Conservation (phyloP, 37 sponge, comb jelly and placozoan species). For the Cliona cf. orientalis region DNA sequence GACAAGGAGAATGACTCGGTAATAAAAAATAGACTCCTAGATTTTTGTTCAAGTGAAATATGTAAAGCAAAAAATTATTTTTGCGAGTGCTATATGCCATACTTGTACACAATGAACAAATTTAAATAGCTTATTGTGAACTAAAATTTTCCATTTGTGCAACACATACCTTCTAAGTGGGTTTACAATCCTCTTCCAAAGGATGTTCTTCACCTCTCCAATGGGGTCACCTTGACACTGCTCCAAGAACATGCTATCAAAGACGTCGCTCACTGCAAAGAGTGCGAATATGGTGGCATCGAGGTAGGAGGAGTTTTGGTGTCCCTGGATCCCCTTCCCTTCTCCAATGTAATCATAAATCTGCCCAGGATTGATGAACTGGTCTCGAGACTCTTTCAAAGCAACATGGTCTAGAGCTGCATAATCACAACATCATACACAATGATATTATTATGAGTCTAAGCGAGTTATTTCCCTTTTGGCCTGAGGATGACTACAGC, state of each 20-base stretch:
- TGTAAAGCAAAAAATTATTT: too few species aligned
- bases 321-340: conserved; percentile 89
- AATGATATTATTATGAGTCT: too few species aligned
- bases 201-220: conserved; percentile 22
- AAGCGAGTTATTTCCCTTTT: background rate
- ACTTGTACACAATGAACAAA: background rate
- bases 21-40: too few species aligned
- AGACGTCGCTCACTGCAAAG: conserved; percentile 83
- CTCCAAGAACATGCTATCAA: conserved; percentile 75
- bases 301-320: conserved; percentile 97
- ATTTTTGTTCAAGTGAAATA: too few species aligned
- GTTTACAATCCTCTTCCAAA: conserved; percentile 83
- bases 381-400: background rate
- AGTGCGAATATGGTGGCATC: conserved; percentile 95
- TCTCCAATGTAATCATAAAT: conserved; percentile 50
- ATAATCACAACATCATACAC: too few species aligned
- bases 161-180: conserved; percentile 80
- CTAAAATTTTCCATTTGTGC: too few species aligned
- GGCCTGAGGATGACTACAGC: background rate
- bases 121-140: too few species aligned
- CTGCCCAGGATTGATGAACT: background rate
- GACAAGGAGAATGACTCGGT: too few species aligned
- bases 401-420: conserved; percentile 8
- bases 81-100: background rate
- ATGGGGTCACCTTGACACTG: conserved; percentile 2